phyloP scores from a whole-genome alignment of 92 coral and sea anemone species.

The Heliopora coerulea region DNA sequence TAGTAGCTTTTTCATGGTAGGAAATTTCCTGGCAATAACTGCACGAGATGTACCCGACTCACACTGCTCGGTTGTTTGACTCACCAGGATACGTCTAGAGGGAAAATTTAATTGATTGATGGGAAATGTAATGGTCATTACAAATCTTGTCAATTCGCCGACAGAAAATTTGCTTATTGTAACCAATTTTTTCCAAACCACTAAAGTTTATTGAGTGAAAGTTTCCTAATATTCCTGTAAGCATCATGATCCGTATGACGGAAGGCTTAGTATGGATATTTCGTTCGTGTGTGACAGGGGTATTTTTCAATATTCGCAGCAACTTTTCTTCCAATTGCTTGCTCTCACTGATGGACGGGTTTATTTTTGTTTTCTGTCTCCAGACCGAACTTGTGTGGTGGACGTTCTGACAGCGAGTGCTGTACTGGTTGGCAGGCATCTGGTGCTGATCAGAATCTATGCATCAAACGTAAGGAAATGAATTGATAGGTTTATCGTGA shows the following conservation, averaged over 20 bases:
- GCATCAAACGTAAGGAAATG: constrained; percentile 34
- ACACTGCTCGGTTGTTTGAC: not conserved
- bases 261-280: no score
- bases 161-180: no score
- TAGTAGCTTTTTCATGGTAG: not conserved
- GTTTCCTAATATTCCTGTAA: no score
- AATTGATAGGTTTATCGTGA: no score
- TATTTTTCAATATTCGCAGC: not conserved
- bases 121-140: no score
- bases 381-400: constrained; percentile 94
- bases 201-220: no score
- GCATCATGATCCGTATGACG: no score
- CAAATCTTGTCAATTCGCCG: no score
- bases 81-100: not conserved
- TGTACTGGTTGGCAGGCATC: constrained; percentile 34
- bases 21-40: not conserved
- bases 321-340: not conserved
- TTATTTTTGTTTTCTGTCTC: not conserved
- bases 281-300: no score
- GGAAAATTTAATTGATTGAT: not conserved
- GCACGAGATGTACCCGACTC: not conserved
- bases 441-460: not conserved
- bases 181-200: no score
- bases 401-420: not conserved
- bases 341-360: not conserved